Percentiles rank a stretch among this genome's conserved stretches.
Evolutionary conservation across 1,140 invertebrate genomes (phyloP).

Genomic region (Lepidostoma basale): DNA sequence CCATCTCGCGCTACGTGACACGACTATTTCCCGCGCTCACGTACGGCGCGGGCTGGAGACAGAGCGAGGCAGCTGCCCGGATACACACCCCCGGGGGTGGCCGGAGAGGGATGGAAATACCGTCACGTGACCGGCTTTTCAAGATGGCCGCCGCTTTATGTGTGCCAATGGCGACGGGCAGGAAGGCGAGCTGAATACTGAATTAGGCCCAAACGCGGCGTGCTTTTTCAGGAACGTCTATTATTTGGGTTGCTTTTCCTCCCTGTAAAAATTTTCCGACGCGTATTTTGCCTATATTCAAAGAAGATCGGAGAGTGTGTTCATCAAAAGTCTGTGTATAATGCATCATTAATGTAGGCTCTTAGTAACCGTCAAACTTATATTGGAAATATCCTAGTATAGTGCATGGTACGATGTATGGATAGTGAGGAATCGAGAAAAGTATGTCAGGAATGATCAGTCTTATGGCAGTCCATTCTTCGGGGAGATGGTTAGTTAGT

Average conservation of each 20-base stretch:
- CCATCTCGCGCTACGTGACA: constrained; percentile 37
- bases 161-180: constrained; percentile 45
- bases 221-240: constrained; percentile 42
- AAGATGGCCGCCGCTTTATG: constrained; percentile 47
- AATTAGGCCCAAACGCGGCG: constrained; percentile 34
- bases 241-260: constrained; percentile 39
- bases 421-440: too few species aligned
- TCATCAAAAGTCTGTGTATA: too few species aligned
- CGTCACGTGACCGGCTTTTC: constrained; percentile 43
- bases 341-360: too few species aligned
- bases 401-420: too few species aligned
- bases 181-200: constrained; percentile 44
- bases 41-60: constrained; percentile 24
- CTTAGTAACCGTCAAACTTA: too few species aligned
- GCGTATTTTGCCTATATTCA: too few species aligned
- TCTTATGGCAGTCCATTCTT: too few species aligned
- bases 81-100: not conserved
- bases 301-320: too few species aligned
- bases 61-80: constrained; percentile 1
- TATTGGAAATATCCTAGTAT: too few species aligned
- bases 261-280: too few species aligned
- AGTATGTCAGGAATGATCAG: too few species aligned
- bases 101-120: constrained; percentile 7
- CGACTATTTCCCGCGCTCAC: constrained; percentile 15
- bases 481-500: too few species aligned